Base-by-base conservation (phyloP, 2,888 invertebrate species). In the Spisula solida region DNA sequence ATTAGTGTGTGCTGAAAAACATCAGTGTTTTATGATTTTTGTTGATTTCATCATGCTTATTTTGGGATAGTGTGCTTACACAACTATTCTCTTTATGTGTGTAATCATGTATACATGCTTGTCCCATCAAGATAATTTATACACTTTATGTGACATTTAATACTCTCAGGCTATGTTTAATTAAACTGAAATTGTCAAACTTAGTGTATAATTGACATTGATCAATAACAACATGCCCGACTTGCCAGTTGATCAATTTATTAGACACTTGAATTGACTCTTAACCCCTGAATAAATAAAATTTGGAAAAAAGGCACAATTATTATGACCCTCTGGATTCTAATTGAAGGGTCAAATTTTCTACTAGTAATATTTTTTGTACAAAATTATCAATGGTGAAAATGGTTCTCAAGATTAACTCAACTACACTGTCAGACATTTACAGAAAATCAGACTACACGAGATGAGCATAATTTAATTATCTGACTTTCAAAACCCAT, bases 111-210 rank as follows among this genome's bases (percentile, higher is more conserved):
- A 8, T 60, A 0, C 25, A 20, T 60, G 60, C 60, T 60, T 66
- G 25, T 25, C n/a, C 25, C 10, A 25, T 66, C 60, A n/a, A n/a
- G 25, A 25, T 25, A 66, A 66, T 25, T 10, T 66, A 25, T 25
- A 25, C 60, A 66, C 60, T 66, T 66, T 66, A 12, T 10, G 25
- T 66, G 60, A 66, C 60, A 66, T 66, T 66, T 66, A 66, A n/a
- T 66, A 25, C 60, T 66, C 25, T 10, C 56, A 56, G 60, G 60
- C n/a, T 25, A 66, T 12, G n/a, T 66, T 66, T 51, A 51, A 51
- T 51, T 12, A n/a, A n/a, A 25, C 60, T n/a, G 20, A 25, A 66
- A 10, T 66, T 66, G 60, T 66, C n/a, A 25, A 25, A 66, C 25
- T n/a, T 66, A 8, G 60, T 25, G 60, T 25, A n/a, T 25, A 25